These are phyloP conservation scores for Brachyalestes nurse DNA, from an alignment of 2,797 vertebrate species.

Conservation along the genomic window DNA sequence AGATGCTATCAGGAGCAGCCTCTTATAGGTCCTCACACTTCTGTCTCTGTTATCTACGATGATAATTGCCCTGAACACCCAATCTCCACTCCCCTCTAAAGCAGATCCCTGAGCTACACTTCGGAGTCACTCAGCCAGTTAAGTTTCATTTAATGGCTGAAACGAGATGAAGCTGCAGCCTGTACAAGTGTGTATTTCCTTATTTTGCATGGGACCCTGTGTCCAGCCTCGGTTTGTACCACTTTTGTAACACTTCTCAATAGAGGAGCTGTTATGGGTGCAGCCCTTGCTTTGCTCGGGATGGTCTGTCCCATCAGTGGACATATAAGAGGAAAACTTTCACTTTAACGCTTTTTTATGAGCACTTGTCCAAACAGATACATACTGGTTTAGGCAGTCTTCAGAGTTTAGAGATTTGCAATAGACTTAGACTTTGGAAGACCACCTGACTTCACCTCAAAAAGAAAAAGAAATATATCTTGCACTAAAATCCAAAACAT, in stretches of 20 bases:
- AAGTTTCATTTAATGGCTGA: slow-evolving; percentile 41
- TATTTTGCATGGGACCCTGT: slow-evolving; percentile 3
- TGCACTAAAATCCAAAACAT: too few species aligned
- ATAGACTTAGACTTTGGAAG: too few species aligned
- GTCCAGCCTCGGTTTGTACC: not conserved
- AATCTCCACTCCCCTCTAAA: slow-evolving; percentile 72
- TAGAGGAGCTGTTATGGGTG: not conserved
- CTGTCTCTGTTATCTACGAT: slow-evolving; percentile 76
- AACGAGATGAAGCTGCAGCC: not conserved
- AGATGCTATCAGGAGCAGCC: slow-evolving; percentile 79
- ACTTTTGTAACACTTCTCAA: not conserved
- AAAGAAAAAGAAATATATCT: too few species aligned
- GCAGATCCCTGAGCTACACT: slow-evolving; percentile 63
- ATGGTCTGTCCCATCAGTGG: not conserved
- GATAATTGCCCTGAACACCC: slow-evolving; percentile 64
- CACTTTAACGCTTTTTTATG: not conserved
- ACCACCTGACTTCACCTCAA: too few species aligned
- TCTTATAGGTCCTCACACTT: slow-evolving; percentile 80
- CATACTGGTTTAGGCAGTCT: too few species aligned
- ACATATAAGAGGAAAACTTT: not conserved
- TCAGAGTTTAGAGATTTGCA: too few species aligned
- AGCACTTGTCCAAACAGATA: too few species aligned
- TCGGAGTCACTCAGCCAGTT: slow-evolving; percentile 49
- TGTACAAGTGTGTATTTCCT: not conserved
- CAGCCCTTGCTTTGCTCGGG: not conserved